A percentile compares a stretch with the other conserved stretches of the same genome.
Conservation (phyloP, 2,888 invertebrate genomes). For the Drosophila nigricruria region DNA sequence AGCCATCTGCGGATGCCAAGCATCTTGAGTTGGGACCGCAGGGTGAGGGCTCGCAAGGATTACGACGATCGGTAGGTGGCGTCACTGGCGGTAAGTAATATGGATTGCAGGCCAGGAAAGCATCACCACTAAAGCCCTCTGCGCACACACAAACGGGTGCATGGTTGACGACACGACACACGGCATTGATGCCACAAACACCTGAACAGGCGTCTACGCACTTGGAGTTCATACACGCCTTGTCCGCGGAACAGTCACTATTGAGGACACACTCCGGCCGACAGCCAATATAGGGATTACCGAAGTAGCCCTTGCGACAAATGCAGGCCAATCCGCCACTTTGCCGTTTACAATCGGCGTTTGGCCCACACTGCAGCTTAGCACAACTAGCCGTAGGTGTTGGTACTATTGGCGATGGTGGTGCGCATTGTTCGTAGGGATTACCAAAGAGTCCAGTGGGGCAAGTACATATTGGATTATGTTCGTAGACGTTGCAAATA, state of each 20-base stretch:
- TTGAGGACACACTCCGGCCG: conserved; percentile 93
- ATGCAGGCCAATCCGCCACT: conserved; percentile 89
- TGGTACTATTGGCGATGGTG: conserved; percentile 85
- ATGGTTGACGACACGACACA: conserved; percentile 91
- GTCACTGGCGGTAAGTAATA: conserved; percentile 84
- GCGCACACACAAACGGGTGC: conserved; percentile 92
- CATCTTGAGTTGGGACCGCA: conserved; percentile 93
- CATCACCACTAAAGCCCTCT: conserved; percentile 90
- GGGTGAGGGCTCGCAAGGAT: conserved; percentile 93
- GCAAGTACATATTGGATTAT: conserved; percentile 91
- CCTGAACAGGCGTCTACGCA: conserved; percentile 92
- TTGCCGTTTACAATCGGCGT: conserved; percentile 89
- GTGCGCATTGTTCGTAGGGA: conserved; percentile 91
- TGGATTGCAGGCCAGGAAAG: conserved; percentile 90
- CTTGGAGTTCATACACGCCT: conserved; percentile 91
- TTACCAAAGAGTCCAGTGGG: conserved; percentile 89
- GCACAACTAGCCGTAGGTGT: conserved; percentile 87
- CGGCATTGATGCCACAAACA: conserved; percentile 91
- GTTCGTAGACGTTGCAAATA: conserved; percentile 89
- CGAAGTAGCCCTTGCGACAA: conserved; percentile 91
- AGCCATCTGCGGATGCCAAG: conserved; percentile 89
- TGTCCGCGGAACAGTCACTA: conserved; percentile 90
- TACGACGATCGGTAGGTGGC: conserved; percentile 82
- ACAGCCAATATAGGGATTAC: conserved; percentile 92
- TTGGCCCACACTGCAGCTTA: conserved; percentile 90